Percentiles rank a stretch among this genome's conserved stretches.
phyloP scores from a whole-genome alignment of 2,797 vertebrate genomes.

The Pygocentrus nattereri region DNA sequence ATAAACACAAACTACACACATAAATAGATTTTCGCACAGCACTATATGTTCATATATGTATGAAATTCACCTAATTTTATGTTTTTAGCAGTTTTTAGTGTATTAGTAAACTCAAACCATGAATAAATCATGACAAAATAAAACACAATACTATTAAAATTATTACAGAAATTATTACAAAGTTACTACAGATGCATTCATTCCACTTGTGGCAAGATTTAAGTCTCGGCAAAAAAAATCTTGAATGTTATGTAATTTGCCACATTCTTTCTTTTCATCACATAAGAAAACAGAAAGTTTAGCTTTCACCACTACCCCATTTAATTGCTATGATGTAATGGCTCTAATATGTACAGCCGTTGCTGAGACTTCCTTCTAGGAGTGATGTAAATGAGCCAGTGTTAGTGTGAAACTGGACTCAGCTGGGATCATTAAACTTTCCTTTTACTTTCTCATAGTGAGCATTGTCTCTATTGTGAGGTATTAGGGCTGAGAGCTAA shows the following conservation, averaged over 20 bases:
- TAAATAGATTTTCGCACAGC: no score
- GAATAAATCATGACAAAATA: no score
- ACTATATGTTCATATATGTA: no score
- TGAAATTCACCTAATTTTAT: no score
- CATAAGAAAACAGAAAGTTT: neutral
- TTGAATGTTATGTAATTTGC: neutral
- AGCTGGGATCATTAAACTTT: conserved; percentile 39
- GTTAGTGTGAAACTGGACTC: conserved; percentile 44
- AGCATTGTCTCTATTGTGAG: conserved; percentile 39
- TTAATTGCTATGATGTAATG: conserved; percentile 11
- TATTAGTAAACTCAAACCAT: no score
- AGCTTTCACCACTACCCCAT: neutral
- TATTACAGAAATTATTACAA: no score
- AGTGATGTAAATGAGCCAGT: conserved; percentile 26
- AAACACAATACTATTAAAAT: no score
- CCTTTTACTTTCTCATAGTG: conserved; percentile 33
- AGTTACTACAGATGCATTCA: no score
- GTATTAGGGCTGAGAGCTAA: conserved; percentile 26
- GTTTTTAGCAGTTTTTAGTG: no score
- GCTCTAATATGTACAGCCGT: neutral
- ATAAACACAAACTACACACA: no score
- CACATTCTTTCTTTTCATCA: neutral
- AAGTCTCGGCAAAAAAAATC: no score
- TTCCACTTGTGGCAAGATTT: no score
- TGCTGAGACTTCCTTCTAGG: conserved; percentile 9